Base-by-base conservation (phyloP, 2,888 invertebrate species). In the Schizotus pectinicornis region DNA sequence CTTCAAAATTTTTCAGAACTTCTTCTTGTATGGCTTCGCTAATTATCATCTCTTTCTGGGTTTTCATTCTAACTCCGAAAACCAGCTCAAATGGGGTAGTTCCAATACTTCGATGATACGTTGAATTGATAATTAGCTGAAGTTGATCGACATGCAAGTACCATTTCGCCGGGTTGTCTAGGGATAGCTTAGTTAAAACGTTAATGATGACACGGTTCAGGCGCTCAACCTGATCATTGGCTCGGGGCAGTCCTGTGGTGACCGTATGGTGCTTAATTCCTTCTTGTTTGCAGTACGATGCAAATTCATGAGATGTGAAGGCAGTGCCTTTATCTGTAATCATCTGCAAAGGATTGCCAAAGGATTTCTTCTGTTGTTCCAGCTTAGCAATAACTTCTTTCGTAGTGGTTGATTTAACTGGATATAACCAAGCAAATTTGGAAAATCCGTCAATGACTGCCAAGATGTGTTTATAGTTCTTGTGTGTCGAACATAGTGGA, bases 161-260 rank as follows among this genome's bases (percentile, higher is more conserved):
- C 73, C 74, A 77, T 12, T 70, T 62, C 1, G 55, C 56, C 0
- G 73, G 73, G n/a, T 74, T 65, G 7, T 68, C 69, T 1, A 70
- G 49, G 8, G 72, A 65, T 6, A 79, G 38, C 50, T 79, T 78
- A 1, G 76, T 67, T 6, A 78, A 34, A 9, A 75, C 56, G 0
- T 74, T 65, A 39, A 75, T 71, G 1, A 77, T 63, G 1, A 65
- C 66, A 7, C 67, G 56, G 49, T 74, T 67, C 1, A 74, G 58
- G n/a, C 74, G 53, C 39, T 76, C 73, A 1, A 73, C 73, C 53
- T 77, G 76, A 0, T 77, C 76, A 51, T 77, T 77, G 7, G 73
- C 71, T 36, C 75, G 50, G 7, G 78, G 74, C 3, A 77, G 61
- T 3, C 77, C 67, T 2, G 63, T 71, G 1, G 68, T 22, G 5